Base-by-base conservation (phyloP, 1,140 invertebrate genomes). In the Microplitis mediator region DNA sequence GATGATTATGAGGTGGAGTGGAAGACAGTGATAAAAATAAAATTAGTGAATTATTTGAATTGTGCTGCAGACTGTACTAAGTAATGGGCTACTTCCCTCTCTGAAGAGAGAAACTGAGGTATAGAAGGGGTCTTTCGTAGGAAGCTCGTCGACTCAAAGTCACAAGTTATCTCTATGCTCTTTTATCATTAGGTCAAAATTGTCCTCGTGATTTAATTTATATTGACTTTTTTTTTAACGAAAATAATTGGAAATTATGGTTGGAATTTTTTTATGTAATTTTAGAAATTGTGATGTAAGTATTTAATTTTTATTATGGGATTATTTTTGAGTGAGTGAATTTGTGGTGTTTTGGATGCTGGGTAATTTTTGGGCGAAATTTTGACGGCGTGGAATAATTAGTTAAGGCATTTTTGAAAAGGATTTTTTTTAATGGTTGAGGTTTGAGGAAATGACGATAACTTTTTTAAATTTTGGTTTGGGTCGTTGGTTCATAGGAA, bases 71-170 rank as follows among this genome's bases (percentile, higher is more conserved):
- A 85, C 84, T 84, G 84, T 86, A 85, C 85, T 80, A 81, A 78
- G 78, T 83, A 86, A 86, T 86, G 80, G 84, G 79, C 80, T 74
- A 86, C 83, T 85, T 86, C 84, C 84, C 82, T 83, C 80, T 60
- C 61, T 51, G 54, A 61, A 72, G 56, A 56, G 56, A 62, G 64
- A 69, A 58, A 11, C 39, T 45, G 39, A 45, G 39, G 39, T 45
- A 45, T 45, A 45, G 72, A 76, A 65, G 80, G 78, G 82, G 79
- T 79, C 79, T 84, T 23, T 23, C 82, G 83, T 84, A 85, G 85
- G 84, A 85, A 84, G 82, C 80, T 83, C 80, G 16, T 35, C 54
- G 58, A 35, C 85, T 85, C 84, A 86, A 86, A 86, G 84, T 86
- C 84, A 85, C 81, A 79, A 84, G 82, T 85, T 83, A 85, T 58